phyloP scores from a whole-genome alignment of 2,888 invertebrate genomes.

The Macroteleia sp. region DNA sequence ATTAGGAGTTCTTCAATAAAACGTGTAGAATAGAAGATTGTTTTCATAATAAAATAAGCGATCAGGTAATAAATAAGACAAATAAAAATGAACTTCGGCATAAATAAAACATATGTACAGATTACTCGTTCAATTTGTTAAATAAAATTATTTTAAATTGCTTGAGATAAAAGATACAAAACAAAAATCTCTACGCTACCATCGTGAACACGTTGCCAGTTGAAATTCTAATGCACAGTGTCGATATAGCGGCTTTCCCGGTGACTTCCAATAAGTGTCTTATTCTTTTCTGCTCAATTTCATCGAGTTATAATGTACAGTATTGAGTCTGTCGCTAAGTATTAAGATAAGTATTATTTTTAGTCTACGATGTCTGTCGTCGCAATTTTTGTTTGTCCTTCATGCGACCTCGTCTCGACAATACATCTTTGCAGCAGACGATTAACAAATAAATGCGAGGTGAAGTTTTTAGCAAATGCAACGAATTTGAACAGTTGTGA shows the following conservation, averaged over 20 bases:
- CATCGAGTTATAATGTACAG: constrained; percentile 10
- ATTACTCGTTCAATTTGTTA: too few relatives aligned
- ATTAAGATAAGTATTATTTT: constrained; percentile 58
- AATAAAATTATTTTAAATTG: too few relatives aligned
- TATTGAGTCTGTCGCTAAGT: constrained; percentile 38
- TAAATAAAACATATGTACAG: too few relatives aligned
- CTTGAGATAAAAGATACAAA: too few relatives aligned
- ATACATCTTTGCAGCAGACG: constrained; percentile 70
- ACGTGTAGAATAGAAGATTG: too few relatives aligned
- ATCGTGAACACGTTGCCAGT: too few relatives aligned
- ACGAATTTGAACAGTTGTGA: constrained; percentile 64
- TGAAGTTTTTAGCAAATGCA: constrained; percentile 59
- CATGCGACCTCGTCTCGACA: constrained; percentile 71
- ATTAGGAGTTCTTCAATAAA: too few relatives aligned
- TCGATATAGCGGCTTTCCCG: too few relatives aligned
- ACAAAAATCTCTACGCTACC: too few relatives aligned
- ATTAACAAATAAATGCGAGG: constrained; percentile 73
- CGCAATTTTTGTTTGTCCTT: constrained; percentile 71
- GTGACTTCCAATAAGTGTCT: not conserved
- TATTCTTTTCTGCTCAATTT: constrained; percentile 14
- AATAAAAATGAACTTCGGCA: too few relatives aligned
- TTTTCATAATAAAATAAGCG: too few relatives aligned
- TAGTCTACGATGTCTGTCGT: constrained; percentile 61
- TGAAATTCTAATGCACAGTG: not conserved
- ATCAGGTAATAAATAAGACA: too few relatives aligned